phyloP scores from a whole-genome alignment of 2,888 invertebrate genomes.

The Dusona sp. region DNA sequence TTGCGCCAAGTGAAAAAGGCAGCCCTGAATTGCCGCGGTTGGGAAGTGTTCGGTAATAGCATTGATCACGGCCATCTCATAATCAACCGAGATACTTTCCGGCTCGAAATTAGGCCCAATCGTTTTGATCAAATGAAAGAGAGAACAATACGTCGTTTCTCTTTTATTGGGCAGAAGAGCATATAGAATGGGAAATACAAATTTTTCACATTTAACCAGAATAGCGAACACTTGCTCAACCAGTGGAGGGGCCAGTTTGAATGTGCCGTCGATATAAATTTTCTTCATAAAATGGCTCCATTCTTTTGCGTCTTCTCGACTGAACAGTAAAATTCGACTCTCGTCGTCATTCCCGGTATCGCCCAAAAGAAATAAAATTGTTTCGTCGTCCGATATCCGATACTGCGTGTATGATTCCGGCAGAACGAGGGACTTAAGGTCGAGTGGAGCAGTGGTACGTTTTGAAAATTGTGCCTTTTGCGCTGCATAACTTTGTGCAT shows the following conservation, averaged over 20 bases:
- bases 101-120: slow-evolving; percentile 53
- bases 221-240: slow-evolving; percentile 47
- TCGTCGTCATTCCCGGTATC: slow-evolving; percentile 49
- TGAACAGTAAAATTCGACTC: slow-evolving; percentile 51
- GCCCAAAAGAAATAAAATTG: slow-evolving; percentile 50
- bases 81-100: slow-evolving; percentile 34
- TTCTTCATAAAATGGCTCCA: slow-evolving; percentile 52
- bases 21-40: slow-evolving; percentile 35
- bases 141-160: slow-evolving; percentile 23
- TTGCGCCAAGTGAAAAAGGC: slow-evolving; percentile 47
- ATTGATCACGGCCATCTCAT: slow-evolving; percentile 40
- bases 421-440: slow-evolving; percentile 33
- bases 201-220: slow-evolving; percentile 50
- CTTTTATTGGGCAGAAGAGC: slow-evolving; percentile 38
- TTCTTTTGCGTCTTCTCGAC: slow-evolving; percentile 53
- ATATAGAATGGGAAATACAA: neutral
- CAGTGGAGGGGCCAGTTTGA: slow-evolving; percentile 51
- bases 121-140: slow-evolving; percentile 35
- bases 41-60: slow-evolving; percentile 29
- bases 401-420: slow-evolving; percentile 48
- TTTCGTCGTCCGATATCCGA: slow-evolving; percentile 13
- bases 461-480: slow-evolving; percentile 18
- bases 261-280: slow-evolving; percentile 47
- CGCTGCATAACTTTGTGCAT: slow-evolving; percentile 50
- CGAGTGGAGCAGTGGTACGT: slow-evolving; percentile 46